These are phyloP conservation scores for Altica lythri DNA, from an alignment of 2,888 invertebrate genomes.

Conservation along the genomic window DNA sequence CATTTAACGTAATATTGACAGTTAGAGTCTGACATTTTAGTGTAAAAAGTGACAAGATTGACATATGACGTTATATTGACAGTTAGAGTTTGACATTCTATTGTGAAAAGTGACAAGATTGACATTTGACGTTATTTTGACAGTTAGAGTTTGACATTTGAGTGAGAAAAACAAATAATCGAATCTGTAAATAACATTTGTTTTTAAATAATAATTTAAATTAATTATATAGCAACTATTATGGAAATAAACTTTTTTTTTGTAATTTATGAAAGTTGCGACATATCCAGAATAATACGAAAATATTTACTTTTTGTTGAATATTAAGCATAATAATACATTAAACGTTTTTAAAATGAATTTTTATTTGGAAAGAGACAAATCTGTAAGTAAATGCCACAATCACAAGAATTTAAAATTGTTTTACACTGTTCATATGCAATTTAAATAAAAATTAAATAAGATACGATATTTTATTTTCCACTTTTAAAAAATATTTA, in stretches of 20 bases:
- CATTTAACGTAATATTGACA: too few relatives aligned
- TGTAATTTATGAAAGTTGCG: background rate
- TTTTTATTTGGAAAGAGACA: constrained; percentile 20
- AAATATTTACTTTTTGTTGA: constrained; percentile 2
- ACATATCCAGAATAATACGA: constrained; percentile 10
- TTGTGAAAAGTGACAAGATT: too few relatives aligned
- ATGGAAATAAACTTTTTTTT: background rate
- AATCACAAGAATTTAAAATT: constrained; percentile 51
- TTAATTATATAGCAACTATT: background rate
- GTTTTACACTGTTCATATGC: constrained; percentile 54
- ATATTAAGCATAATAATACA: constrained; percentile 5
- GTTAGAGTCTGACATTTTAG: too few relatives aligned
- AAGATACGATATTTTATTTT: constrained; percentile 9
- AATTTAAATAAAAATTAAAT: constrained; percentile 42
- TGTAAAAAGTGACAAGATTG: too few relatives aligned
- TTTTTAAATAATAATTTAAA: background rate
- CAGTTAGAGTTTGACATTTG: too few relatives aligned
- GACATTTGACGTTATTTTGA: too few relatives aligned
- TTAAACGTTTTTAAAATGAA: constrained; percentile 9
- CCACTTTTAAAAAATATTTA: background rate
- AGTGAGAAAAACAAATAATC: too few relatives aligned
- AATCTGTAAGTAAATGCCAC: constrained; percentile 44
- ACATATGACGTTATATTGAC: too few relatives aligned
- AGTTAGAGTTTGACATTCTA: too few relatives aligned
- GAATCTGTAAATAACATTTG: too few relatives aligned